Evolutionary conservation across 2,113 vertebrate species (phyloP), one percentile per base, ranked within the genome.

Genomic region (Desmodus rotundus): DNA sequence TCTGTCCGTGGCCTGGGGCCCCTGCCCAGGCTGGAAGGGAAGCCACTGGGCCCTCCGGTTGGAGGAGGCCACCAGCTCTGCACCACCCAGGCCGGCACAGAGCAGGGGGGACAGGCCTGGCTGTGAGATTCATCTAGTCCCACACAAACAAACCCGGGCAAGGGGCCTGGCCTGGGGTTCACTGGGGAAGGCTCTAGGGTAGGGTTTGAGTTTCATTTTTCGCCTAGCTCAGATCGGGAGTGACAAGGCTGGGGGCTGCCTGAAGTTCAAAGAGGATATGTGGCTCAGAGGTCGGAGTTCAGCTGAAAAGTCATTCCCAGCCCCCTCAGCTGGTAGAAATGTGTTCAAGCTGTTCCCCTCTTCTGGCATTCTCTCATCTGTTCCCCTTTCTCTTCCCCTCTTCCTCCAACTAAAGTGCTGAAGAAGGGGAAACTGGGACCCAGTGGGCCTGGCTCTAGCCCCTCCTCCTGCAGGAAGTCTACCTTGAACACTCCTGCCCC

Each of bases 161-260:
- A 92, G 91, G 77, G 97, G 87, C 50, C 36, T 28, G 81, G 90
- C 82, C 95, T 95, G 97, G 97, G 54, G n/a, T 73, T 95, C 61
- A 36, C 54, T 31, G 28, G 74, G 81, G 97, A 97, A 87, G 82
- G 96, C 97, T 97, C 65, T 43, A 97, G 93, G 96, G 94, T 58
- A 88, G 38, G 92, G 95, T 95, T 97, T 95, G 97, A 97, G 97
- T 98, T 98, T 98, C 97, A 97, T 97, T 97, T 97, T 98, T 98
- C 63, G 12, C 93, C 95, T 93, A 91, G 89, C 97, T 97, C 95
- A 97, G 97, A 92, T 94, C 96, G 94, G 72, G 95, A 98, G 90
- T 97, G 96, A 92, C 95, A 96, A 92, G 97, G 97, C 98, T 95
- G 95, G 97, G 98, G 96, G 97, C 91, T 93, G 94, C 91, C 95